These are phyloP conservation scores for Buathra laborator DNA, from an alignment of 2,888 invertebrate species.

Conservation along the genomic window DNA sequence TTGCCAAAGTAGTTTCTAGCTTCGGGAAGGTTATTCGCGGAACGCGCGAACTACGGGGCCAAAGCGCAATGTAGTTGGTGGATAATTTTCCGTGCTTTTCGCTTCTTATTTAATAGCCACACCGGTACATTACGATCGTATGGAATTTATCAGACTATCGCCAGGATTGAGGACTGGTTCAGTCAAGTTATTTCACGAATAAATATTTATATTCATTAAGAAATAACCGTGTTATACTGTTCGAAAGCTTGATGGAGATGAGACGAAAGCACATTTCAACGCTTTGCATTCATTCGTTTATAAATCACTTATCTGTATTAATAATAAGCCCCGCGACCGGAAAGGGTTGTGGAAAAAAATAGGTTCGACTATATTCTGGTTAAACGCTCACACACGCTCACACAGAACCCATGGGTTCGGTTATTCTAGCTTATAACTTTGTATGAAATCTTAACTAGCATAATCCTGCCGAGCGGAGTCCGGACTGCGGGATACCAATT, in stretches of 20 bases:
- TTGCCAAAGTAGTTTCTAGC: conserved; percentile 30
- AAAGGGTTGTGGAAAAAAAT: conserved; percentile 17
- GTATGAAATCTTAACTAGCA: conserved; percentile 75
- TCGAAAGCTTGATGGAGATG: not conserved
- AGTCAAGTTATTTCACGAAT: not conserved
- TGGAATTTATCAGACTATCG: not conserved
- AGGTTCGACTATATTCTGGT: conserved; percentile 18
- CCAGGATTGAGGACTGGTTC: not conserved
- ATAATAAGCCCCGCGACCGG: conserved; percentile 2
- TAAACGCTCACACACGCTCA: not conserved
- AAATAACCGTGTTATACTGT: not conserved
- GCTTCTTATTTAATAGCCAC: not conserved
- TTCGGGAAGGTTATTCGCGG: not conserved
- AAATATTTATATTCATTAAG: not conserved
- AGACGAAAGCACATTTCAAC: not conserved
- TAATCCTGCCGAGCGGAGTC: conserved; percentile 69
- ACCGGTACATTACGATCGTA: not conserved
- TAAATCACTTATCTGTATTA: conserved; percentile 37
- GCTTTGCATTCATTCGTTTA: conserved; percentile 27
- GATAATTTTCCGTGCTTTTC: conserved; percentile 2
- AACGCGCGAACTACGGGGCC: not conserved
- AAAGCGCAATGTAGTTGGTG: not conserved
- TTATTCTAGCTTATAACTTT: conserved; percentile 66
- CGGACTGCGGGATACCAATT: conserved; percentile 71
- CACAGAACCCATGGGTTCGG: conserved; percentile 31